Conservation (phyloP, 2,797 vertebrate genomes). For the Rhinoraja longicauda region DNA sequence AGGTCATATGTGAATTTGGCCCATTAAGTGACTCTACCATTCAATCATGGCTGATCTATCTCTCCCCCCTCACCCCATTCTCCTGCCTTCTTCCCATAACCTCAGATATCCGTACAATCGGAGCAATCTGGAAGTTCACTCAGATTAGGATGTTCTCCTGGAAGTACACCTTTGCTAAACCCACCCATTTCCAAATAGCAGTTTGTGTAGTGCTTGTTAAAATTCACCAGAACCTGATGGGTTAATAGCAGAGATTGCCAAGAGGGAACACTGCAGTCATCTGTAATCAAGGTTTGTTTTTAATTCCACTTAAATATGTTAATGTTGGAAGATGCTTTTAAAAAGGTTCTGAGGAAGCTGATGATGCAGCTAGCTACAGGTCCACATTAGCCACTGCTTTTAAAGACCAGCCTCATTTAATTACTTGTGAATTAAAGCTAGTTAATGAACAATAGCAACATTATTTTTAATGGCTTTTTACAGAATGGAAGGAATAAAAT, state of each 20-base stretch:
- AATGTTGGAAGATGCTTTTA: constrained; percentile 21
- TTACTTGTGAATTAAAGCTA: not conserved
- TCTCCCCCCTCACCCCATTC: no score
- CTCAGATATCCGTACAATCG: not conserved
- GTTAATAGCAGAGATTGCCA: not conserved
- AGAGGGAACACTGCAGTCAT: not conserved
- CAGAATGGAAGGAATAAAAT: not conserved
- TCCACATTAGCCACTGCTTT: not conserved
- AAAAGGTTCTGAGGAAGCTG: not conserved
- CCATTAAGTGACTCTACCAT: no score
- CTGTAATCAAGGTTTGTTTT: not conserved
- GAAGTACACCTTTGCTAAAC: not conserved
- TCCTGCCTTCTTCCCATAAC: no score
- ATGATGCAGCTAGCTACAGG: not conserved
- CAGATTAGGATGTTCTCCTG: not conserved
- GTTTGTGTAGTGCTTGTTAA: no score
- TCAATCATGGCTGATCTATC: no score
- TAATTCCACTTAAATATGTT: not conserved
- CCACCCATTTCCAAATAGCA: not conserved
- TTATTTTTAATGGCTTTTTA: not conserved
- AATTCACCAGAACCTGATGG: not conserved
- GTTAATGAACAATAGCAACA: not conserved
- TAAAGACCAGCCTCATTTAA: not conserved
- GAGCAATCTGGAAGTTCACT: not conserved
- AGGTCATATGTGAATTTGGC: no score